Conservation (phyloP, 2,113 vertebrate genomes). For the Alethe diademata region DNA sequence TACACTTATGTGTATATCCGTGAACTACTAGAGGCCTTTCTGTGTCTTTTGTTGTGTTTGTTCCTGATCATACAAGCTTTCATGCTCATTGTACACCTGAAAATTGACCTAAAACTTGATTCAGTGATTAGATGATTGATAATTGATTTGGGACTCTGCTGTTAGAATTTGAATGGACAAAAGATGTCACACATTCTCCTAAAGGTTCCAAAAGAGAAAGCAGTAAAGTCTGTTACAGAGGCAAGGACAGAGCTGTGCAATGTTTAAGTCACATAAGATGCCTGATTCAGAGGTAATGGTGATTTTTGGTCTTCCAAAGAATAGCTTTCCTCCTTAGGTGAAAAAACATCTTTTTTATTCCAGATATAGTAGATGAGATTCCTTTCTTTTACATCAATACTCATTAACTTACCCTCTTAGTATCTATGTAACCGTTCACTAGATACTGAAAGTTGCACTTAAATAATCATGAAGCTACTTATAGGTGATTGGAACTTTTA, state of each 20-base stretch:
- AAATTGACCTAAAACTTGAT: neutral
- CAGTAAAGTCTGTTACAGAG: neutral
- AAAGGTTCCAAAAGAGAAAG: neutral
- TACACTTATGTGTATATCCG: neutral
- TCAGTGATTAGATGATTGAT: neutral
- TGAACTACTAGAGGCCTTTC: neutral
- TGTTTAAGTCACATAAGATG: neutral
- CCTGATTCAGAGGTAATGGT: neutral
- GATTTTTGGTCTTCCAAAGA: neutral
- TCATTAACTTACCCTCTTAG: neutral
- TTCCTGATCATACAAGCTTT: neutral
- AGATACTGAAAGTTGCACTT: neutral
- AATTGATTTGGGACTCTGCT: neutral
- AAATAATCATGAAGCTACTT: neutral
- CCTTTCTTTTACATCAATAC: neutral
- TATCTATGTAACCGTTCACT: neutral
- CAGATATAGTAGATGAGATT: neutral
- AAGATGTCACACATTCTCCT: neutral
- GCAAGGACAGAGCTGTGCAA: neutral
- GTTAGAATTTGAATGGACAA: neutral
- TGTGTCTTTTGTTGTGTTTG: neutral
- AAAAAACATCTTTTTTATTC: neutral
- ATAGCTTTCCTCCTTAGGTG: neutral
- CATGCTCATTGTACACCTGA: too few species aligned
- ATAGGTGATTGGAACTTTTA: neutral